Percentiles rank a stretch among this genome's conserved stretches.
phyloP scores from a whole-genome alignment of 2,888 invertebrate genomes.

The Pachydiplax longipennis region DNA sequence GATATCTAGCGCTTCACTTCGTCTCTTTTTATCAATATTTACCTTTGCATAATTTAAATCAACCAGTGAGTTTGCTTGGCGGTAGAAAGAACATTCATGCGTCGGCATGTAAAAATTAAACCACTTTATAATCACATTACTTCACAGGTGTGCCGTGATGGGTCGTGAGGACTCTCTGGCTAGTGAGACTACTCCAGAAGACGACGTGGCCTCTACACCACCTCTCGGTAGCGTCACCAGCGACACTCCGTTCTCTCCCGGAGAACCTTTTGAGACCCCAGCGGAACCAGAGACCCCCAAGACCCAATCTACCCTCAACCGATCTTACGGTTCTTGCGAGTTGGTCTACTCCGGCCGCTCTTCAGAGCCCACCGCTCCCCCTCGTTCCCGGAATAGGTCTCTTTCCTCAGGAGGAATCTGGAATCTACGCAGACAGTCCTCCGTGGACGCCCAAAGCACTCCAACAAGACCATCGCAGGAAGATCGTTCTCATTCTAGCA shows the following conservation, averaged over 20 bases:
- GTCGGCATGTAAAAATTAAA: neutral
- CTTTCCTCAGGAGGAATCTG: conserved; percentile 16
- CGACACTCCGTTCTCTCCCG: neutral
- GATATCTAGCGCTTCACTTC: too few relatives aligned
- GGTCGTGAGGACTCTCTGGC: conserved; percentile 25
- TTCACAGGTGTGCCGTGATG: neutral
- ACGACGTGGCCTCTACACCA: neutral
- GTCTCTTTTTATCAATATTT: too few relatives aligned
- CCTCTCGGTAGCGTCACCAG: neutral
- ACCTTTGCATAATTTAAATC: too few relatives aligned
- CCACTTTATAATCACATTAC: neutral
- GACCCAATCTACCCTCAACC: neutral
- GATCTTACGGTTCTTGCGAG: conserved; percentile 14
- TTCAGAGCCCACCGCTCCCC: neutral
- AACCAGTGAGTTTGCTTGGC: too few relatives aligned
- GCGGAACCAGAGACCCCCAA: neutral
- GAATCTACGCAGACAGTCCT: conserved; percentile 17
- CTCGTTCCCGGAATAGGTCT: neutral
- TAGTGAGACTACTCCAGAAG: conserved; percentile 3
- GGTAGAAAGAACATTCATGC: too few relatives aligned
- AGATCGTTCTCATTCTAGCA: neutral
- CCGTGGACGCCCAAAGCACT: neutral
- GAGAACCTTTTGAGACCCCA: neutral
- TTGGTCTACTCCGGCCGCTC: neutral
- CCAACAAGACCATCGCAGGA: neutral